Percentiles rank a stretch among this genome's conserved stretches.
These are phyloP conservation scores for Nomada hirtipes DNA, from an alignment of 2,888 invertebrate species.

Conservation along the genomic window DNA sequence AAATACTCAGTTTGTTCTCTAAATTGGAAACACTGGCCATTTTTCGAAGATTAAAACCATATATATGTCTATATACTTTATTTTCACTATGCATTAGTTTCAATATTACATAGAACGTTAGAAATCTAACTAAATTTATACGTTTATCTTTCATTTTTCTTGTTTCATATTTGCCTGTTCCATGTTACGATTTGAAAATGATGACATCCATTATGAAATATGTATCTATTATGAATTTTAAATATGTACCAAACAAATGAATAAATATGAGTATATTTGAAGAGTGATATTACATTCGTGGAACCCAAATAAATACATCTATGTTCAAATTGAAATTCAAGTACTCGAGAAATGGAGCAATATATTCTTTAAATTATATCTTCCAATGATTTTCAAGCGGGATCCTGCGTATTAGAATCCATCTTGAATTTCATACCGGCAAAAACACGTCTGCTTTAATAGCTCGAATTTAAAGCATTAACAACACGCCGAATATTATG, in stretches of 20 bases:
- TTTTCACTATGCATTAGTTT: not conserved
- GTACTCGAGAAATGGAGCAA: not conserved
- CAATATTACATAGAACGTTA: not conserved
- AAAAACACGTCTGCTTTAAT: not conserved
- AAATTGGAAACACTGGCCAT: not conserved
- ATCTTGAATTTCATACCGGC: not conserved
- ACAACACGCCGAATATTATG: not conserved
- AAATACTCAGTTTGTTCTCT: not conserved
- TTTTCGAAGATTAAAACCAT: not conserved
- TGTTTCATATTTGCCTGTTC: constrained; percentile 14
- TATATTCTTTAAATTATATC: not conserved
- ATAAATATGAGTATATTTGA: constrained; percentile 37
- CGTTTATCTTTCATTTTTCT: not conserved
- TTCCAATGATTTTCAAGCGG: too few relatives aligned
- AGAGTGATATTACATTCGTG: not conserved
- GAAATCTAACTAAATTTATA: not conserved
- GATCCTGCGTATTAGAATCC: not conserved
- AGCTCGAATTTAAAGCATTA: not conserved
- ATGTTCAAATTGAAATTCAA: not conserved
- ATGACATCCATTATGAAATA: constrained; percentile 20
- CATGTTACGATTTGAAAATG: constrained; percentile 1
- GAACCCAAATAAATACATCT: not conserved
- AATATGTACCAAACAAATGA: constrained; percentile 30
- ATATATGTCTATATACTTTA: not conserved
- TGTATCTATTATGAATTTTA: constrained; percentile 5